These are phyloP conservation scores for Pseudopipra pipra DNA, from an alignment of 2,113 vertebrate species.

Conservation along the genomic window DNA sequence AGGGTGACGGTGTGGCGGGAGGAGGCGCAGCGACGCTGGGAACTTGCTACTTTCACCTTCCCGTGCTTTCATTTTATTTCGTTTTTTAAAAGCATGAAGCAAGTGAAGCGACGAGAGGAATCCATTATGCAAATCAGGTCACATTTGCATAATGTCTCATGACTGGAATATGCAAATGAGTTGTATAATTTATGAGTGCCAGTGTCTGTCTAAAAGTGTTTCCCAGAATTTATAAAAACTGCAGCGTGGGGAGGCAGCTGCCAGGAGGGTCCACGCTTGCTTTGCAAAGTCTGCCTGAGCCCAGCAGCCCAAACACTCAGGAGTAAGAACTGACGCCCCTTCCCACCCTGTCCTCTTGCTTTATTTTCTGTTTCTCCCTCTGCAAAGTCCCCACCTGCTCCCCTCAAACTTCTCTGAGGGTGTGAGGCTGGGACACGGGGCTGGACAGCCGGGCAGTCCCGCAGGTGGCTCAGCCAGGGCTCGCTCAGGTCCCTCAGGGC, in stretches of 20 bases:
- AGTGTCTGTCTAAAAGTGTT: constrained; percentile 88
- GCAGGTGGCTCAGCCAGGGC: not conserved
- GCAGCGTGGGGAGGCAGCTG: constrained; percentile 58
- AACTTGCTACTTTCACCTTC: constrained; percentile 67
- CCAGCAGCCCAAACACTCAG: constrained; percentile 1
- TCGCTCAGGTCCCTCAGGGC: not conserved
- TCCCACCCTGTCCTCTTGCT: not conserved
- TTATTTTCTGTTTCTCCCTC: not conserved
- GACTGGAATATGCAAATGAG: constrained; percentile 94
- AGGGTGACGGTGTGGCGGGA: constrained; percentile 27
- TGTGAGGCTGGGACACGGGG: not conserved
- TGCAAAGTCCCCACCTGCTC: constrained; percentile 5
- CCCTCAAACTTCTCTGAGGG: constrained; percentile 12
- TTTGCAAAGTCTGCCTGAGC: constrained; percentile 36
- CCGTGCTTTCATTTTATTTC: constrained; percentile 77
- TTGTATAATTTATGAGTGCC: constrained; percentile 95
- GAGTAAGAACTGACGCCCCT: not conserved
- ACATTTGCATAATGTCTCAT: constrained; percentile 98
- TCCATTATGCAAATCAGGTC: constrained; percentile 92
- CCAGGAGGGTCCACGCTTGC: constrained; percentile 46
- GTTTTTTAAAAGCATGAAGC: constrained; percentile 83
- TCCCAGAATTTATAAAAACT: constrained; percentile 92
- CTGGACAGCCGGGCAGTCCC: not conserved
- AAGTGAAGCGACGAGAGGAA: constrained; percentile 91
- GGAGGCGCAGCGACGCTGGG: constrained; percentile 17